Evolutionary conservation across 2,113 vertebrate genomes (phyloP).

Genomic region (Paraplagusia blochii): DNA sequence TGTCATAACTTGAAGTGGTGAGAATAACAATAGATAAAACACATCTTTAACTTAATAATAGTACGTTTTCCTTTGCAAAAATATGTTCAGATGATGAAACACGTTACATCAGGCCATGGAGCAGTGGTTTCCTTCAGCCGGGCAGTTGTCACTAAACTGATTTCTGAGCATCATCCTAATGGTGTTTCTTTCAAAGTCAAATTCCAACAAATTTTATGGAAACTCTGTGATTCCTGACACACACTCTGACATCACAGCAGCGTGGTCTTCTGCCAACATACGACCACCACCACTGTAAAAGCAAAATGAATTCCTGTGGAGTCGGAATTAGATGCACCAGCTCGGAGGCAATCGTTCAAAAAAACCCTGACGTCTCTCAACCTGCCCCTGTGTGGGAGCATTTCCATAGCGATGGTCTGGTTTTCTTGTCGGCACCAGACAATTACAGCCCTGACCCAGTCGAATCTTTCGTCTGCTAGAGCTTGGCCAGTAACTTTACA

Average conservation of each 20-base stretch:
- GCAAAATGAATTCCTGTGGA: slow-evolving; percentile 59
- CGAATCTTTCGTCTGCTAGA: slow-evolving; percentile 37
- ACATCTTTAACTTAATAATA: not conserved
- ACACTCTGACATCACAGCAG: slow-evolving; percentile 60
- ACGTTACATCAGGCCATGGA: not conserved
- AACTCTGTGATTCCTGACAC: slow-evolving; percentile 56
- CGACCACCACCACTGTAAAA: slow-evolving; percentile 69
- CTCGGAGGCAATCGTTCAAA: slow-evolving; percentile 59
- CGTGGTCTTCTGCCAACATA: slow-evolving; percentile 59
- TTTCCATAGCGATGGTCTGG: slow-evolving; percentile 21
- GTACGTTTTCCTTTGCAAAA: slow-evolving; percentile 16
- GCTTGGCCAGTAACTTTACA: slow-evolving; percentile 43
- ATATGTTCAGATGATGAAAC: slow-evolving; percentile 27
- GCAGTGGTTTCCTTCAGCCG: slow-evolving; percentile 36
- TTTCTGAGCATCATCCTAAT: slow-evolving; percentile 45
- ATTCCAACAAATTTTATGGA: slow-evolving; percentile 49
- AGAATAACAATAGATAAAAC: not conserved
- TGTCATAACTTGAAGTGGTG: slow-evolving; percentile 18
- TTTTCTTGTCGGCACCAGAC: slow-evolving; percentile 57
- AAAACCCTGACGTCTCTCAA: slow-evolving; percentile 28
- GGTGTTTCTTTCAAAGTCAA: slow-evolving; percentile 29
- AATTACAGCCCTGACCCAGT: slow-evolving; percentile 54
- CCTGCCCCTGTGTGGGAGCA: not conserved
- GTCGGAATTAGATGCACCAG: slow-evolving; percentile 58
- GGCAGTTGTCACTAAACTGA: slow-evolving; percentile 47